Conservation (phyloP, 1,140 invertebrate genomes). For the Ladona fulva region DNA sequence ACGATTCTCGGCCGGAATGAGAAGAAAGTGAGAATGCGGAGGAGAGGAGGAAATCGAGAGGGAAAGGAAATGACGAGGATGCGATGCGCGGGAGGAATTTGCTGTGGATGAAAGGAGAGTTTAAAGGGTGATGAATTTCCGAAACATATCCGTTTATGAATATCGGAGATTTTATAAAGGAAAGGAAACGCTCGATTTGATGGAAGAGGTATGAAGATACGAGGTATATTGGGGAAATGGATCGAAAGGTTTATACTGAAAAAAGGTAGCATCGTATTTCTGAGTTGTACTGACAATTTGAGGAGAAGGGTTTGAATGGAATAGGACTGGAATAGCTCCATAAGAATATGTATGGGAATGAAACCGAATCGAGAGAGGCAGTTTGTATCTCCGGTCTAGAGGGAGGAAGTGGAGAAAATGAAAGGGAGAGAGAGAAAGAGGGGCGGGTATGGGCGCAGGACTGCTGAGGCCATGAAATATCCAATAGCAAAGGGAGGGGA, state of each 20-base stretch:
- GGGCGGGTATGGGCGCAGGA: neutral
- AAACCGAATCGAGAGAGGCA: neutral
- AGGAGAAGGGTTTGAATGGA: neutral
- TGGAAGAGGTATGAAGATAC: neutral
- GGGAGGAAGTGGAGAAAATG: neutral
- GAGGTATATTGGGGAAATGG: neutral
- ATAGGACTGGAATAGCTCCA: neutral
- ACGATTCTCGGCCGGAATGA: neutral
- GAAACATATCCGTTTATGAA: neutral
- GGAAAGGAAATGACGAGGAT: neutral
- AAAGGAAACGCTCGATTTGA: neutral
- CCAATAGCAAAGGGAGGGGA: neutral
- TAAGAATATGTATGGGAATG: neutral
- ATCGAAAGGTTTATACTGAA: neutral
- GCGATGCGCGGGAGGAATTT: neutral
- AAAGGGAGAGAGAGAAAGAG: neutral
- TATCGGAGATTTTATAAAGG: neutral
- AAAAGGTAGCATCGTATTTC: neutral
- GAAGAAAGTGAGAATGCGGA: neutral
- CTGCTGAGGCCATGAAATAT: neutral
- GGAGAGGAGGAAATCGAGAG: neutral
- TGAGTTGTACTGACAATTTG: neutral
- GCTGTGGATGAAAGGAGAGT: neutral
- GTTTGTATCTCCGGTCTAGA: neutral
- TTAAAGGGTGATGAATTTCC: neutral